phyloP scores from a whole-genome alignment of 2,888 invertebrate species.

The Epirrhoe tristata region DNA sequence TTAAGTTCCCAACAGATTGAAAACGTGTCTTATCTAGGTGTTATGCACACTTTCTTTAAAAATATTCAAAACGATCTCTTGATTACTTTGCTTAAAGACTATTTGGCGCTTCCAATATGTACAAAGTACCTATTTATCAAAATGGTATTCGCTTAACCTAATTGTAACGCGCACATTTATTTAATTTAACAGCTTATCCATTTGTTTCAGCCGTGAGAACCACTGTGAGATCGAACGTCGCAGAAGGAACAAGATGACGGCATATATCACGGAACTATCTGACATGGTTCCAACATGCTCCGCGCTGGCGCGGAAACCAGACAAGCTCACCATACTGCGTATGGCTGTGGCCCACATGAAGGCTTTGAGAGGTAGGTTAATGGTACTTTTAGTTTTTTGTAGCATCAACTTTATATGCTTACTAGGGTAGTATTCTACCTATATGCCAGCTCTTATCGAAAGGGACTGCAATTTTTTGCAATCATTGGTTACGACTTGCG shows the following conservation, averaged over 20 bases:
- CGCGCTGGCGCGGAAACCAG: constrained; percentile 98
- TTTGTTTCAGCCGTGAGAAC: constrained; percentile 92
- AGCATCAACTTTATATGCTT: not conserved
- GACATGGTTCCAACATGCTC: constrained; percentile 99
- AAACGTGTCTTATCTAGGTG: constrained; percentile 83
- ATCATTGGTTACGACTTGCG: constrained; percentile 8
- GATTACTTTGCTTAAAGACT: constrained; percentile 41
- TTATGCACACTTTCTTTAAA: constrained; percentile 56
- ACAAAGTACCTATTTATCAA: constrained; percentile 4
- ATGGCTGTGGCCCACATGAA: constrained; percentile 99
- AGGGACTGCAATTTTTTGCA: constrained; percentile 12
- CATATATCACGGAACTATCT: constrained; percentile 99
- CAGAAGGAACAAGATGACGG: constrained; percentile 99
- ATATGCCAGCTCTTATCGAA: not conserved
- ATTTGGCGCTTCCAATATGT: constrained; percentile 10
- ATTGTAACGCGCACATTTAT: not conserved
- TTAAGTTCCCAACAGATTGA: constrained; percentile 67
- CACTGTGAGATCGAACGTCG: constrained; percentile 99
- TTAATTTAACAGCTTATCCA: constrained; percentile 4
- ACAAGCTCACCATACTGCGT: constrained; percentile 98
- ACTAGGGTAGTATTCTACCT: not conserved
- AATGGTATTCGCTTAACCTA: not conserved
- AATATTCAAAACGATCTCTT: constrained; percentile 52
- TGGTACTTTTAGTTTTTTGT: not conserved
- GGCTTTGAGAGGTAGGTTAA: constrained; percentile 92